These are phyloP conservation scores for Tenthredo amoena DNA, from an alignment of 2,888 invertebrate species.

Conservation along the genomic window DNA sequence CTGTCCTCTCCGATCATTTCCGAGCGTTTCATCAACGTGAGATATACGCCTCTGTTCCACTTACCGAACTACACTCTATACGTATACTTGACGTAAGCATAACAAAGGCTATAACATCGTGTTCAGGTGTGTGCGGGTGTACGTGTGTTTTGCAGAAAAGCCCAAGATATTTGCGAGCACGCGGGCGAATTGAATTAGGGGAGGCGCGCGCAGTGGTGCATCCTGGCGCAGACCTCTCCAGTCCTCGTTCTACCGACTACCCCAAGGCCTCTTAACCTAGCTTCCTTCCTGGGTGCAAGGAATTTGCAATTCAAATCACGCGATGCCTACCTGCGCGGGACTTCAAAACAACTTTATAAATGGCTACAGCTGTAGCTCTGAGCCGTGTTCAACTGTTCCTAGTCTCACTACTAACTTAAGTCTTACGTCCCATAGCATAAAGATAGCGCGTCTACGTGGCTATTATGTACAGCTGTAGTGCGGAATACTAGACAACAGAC, in stretches of 20 bases:
- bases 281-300: constrained; percentile 44
- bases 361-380: not conserved
- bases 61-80: not conserved
- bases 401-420: not conserved
- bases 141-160: not conserved
- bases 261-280: constrained; percentile 47
- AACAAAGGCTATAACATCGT: not conserved
- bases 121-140: not conserved
- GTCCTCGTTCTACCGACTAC: not conserved
- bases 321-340: constrained; percentile 40
- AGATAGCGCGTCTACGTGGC: constrained; percentile 3
- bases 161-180: constrained; percentile 13
- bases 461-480: not conserved
- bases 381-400: not conserved
- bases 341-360: constrained; percentile 46
- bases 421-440: not conserved
- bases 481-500: not conserved
- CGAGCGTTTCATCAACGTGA: not conserved
- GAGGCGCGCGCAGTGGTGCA: constrained; percentile 41
- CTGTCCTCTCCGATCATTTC: not conserved
- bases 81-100: not conserved
- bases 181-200: constrained; percentile 32
- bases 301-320: constrained; percentile 52
- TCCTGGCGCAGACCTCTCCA: constrained; percentile 44
- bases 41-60: not conserved